phyloP scores from a whole-genome alignment of 35 echinoderm and acorn worm genomes.

The Acanthaster planci region DNA sequence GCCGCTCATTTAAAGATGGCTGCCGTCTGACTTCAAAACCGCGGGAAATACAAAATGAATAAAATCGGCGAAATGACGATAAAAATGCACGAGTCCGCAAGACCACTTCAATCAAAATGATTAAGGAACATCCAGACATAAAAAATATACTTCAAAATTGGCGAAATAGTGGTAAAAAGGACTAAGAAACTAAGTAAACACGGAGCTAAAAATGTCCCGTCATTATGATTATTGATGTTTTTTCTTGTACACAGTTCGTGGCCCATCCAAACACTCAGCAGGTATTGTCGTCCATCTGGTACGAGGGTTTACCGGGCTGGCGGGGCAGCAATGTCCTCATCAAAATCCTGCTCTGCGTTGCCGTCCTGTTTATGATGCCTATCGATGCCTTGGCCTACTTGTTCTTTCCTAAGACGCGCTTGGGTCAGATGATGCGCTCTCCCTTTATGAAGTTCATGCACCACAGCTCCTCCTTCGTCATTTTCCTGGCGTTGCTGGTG shows the following conservation, averaged over 20 bases:
- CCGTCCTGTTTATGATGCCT: conserved; percentile 66
- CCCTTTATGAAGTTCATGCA: conserved; percentile 99
- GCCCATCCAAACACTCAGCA: conserved; percentile 95
- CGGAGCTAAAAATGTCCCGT: no score
- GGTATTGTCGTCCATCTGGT: conserved; percentile 91
- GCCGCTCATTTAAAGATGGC: background rate
- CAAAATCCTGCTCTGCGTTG: conserved; percentile 74
- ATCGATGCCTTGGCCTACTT: conserved; percentile 91
- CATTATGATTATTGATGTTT: no score
- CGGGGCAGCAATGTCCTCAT: conserved; percentile 59
- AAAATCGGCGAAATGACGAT: no score
- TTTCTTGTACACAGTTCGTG: no score
- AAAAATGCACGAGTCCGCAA: no score
- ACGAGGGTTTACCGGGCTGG: conserved; percentile 93
- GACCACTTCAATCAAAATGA: no score
- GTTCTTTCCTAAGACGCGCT: conserved; percentile 70
- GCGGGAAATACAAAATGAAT: background rate
- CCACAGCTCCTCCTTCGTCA: conserved; percentile 91
- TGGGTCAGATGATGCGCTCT: conserved; percentile 76
- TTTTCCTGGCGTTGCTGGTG: conserved; percentile 83
- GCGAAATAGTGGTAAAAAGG: no score
- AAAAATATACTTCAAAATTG: no score
- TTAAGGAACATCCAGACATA: no score
- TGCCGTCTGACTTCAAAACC: background rate
- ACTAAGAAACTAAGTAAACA: no score